Evolutionary conservation across 2,797 vertebrate genomes (phyloP).

Genomic region (Anisognathus igniventris): DNA sequence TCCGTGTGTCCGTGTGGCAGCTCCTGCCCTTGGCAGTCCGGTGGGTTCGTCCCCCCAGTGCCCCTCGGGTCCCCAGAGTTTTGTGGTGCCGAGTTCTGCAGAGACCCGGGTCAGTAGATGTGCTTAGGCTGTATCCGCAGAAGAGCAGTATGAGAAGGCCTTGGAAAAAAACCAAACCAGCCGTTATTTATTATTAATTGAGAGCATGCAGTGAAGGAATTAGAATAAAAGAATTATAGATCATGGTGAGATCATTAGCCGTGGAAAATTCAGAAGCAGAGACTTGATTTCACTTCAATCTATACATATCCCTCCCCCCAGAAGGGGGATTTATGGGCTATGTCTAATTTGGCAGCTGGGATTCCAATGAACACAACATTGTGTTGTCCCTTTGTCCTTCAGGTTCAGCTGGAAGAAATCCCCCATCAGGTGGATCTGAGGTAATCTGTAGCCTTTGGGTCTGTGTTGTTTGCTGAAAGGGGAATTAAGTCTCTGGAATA

Average conservation of each 20-base stretch:
- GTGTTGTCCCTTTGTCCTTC: neutral
- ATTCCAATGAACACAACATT: rapidly evolving
- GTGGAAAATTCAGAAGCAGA: neutral
- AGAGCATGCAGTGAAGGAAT: neutral
- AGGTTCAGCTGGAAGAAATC: neutral
- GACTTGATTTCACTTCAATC: neutral
- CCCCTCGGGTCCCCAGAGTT: neutral
- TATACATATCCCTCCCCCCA: rapidly evolving
- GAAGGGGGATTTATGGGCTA: neutral
- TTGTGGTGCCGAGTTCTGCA: neutral
- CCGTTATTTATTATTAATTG: neutral
- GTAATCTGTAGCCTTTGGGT: neutral
- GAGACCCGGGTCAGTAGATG: rapidly evolving
- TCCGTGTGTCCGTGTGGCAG: neutral
- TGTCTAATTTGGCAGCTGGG: rapidly evolving
- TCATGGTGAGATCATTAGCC: neutral
- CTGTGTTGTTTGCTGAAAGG: neutral
- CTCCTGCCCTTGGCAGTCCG: neutral
- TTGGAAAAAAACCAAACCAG: neutral
- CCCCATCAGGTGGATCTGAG: rapidly evolving
- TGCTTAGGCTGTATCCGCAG: rapidly evolving
- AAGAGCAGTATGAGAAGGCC: neutral
- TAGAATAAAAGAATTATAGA: neutral
- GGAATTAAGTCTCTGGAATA: rapidly evolving
- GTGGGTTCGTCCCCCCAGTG: rapidly evolving